Percentiles rank a stretch among this genome's conserved stretches.
Evolutionary conservation across 2,113 vertebrate species (phyloP).

Genomic region (Lucifuga dentata): DNA sequence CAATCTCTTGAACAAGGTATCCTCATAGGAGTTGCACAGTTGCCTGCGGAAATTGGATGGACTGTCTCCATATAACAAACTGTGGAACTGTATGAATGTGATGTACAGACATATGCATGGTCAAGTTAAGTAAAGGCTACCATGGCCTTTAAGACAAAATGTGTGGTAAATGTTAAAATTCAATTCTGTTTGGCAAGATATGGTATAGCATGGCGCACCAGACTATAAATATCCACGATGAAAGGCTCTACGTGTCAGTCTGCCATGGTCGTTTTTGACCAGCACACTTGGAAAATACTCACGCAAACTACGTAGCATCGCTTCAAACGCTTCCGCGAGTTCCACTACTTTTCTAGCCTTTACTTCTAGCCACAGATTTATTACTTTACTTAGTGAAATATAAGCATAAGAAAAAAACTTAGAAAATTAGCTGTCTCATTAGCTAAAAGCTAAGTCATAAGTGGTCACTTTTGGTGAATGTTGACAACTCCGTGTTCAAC

Average conservation of each 20-base stretch:
- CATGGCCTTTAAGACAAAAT: not conserved
- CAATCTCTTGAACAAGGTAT: not conserved
- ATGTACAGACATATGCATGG: too few relatives aligned
- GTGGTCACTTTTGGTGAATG: not conserved
- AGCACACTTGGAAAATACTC: conserved; percentile 5
- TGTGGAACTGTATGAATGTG: not conserved
- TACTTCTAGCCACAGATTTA: too few relatives aligned
- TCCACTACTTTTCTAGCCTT: too few relatives aligned
- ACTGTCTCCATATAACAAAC: not conserved
- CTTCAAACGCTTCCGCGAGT: too few relatives aligned
- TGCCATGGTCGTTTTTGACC: conserved; percentile 34
- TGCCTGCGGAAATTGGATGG: not conserved
- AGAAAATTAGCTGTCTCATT: conserved; percentile 14
- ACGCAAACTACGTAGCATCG: too few relatives aligned
- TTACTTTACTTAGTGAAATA: too few relatives aligned
- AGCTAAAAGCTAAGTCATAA: not conserved
- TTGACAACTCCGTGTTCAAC: not conserved
- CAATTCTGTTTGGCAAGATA: not conserved
- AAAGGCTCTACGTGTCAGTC: conserved; percentile 80
- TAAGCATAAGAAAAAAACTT: not conserved
- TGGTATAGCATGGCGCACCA: not conserved
- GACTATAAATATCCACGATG: not conserved
- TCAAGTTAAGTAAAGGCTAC: too few relatives aligned
- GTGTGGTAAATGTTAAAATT: not conserved
- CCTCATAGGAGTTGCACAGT: not conserved